Evolutionary conservation across 2,113 vertebrate species (phyloP).

Genomic region (Perca flavescens): DNA sequence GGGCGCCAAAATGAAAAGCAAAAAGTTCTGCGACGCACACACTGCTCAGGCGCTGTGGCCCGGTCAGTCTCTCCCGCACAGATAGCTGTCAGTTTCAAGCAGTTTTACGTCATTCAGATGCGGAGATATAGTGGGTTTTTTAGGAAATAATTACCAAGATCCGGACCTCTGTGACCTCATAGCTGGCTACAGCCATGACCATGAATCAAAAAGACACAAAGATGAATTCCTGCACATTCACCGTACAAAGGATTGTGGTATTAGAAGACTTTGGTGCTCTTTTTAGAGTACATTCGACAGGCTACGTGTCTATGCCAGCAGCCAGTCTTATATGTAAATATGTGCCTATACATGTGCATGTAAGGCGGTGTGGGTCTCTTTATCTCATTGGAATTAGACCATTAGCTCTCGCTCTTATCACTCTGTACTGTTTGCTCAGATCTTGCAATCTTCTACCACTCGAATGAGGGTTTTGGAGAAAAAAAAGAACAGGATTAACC

Average conservation of each 20-base stretch:
- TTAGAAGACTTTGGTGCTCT: background rate
- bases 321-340: slow-evolving; percentile 7
- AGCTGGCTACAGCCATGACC: too few species aligned
- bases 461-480: slow-evolving; percentile 50
- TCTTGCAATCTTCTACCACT: slow-evolving; percentile 77
- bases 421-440: slow-evolving; percentile 81
- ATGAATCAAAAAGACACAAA: background rate
- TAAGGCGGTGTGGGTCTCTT: slow-evolving; percentile 56
- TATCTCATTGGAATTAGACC: slow-evolving; percentile 88
- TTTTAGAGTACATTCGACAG: background rate
- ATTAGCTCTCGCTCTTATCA: slow-evolving; percentile 81
- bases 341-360: slow-evolving; percentile 23
- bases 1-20: too few species aligned
- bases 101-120: too few species aligned
- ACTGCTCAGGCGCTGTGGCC: too few species aligned
- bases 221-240: slow-evolving; percentile 2
- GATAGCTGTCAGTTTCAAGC: too few species aligned
- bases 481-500: slow-evolving; percentile 71
- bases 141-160: too few species aligned
- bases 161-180: too few species aligned
- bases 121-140: too few species aligned
- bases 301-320: background rate
- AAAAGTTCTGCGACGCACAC: too few species aligned
- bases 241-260: background rate
- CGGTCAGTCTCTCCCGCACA: too few species aligned